A percentile compares a stretch with the other conserved stretches of the same genome.
These are phyloP conservation scores for Panurus biarmicus DNA, from an alignment of 2,113 vertebrate genomes.

Conservation along the genomic window DNA sequence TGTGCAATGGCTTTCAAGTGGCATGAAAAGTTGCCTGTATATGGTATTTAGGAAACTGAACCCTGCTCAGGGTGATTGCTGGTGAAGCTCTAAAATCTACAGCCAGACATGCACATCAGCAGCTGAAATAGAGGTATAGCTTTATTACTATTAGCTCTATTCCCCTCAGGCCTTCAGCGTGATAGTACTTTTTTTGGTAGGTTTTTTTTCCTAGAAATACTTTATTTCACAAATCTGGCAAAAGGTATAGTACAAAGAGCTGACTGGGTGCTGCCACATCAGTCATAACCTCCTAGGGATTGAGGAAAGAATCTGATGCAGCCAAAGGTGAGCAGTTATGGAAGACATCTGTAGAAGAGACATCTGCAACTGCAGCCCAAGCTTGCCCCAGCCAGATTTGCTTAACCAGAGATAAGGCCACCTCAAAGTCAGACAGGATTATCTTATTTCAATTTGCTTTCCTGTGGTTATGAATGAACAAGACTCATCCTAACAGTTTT, in stretches of 20 bases:
- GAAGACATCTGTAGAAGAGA: not conserved
- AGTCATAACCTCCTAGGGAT: accelerated
- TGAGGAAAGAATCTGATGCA: not conserved
- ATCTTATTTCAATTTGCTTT: not conserved
- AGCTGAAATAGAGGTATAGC: not conserved
- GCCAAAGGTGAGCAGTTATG: not conserved
- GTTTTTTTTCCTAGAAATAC: not conserved
- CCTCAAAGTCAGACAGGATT: not conserved
- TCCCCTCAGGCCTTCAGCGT: not conserved
- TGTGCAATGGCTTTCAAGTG: not conserved
- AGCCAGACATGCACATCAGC: not conserved
- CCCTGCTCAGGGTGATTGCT: accelerated
- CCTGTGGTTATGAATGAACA: not conserved
- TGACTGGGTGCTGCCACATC: not conserved
- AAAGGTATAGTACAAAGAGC: not conserved
- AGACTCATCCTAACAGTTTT: not conserved
- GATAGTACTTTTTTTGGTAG: not conserved
- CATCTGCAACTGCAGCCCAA: not conserved
- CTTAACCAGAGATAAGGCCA: not conserved
- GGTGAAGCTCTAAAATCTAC: not conserved
- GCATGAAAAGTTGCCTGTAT: not conserved
- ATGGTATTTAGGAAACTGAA: not conserved
- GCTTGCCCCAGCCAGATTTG: too few relatives aligned
- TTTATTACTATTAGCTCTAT: not conserved
- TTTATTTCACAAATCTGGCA: not conserved